These are phyloP conservation scores for Amphiprion ocellaris DNA, from an alignment of 2,113 vertebrate genomes.

Conservation along the genomic window DNA sequence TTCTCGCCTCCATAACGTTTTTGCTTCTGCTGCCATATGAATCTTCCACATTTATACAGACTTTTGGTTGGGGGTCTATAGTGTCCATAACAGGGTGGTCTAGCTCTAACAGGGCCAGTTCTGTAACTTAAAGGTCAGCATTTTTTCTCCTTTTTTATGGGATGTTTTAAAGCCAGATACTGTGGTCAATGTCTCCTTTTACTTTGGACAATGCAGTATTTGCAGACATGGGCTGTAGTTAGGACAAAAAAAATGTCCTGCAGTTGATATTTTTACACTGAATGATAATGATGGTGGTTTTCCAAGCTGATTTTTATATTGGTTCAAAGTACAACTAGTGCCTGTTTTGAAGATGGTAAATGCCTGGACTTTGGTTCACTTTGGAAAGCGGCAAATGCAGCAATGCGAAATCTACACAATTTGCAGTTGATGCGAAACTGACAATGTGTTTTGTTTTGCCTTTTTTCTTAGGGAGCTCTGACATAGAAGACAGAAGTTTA, in stretches of 20 bases:
- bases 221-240: background rate
- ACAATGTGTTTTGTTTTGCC: slow-evolving; percentile 10
- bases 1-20: slow-evolving; percentile 7
- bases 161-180: background rate
- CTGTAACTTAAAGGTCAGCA: slow-evolving; percentile 8
- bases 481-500: slow-evolving; percentile 15
- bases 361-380: slow-evolving; percentile 26
- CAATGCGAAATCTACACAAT: slow-evolving; percentile 52
- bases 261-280: slow-evolving; percentile 11
- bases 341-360: slow-evolving; percentile 18
- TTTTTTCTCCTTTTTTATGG: background rate
- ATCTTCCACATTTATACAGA: background rate
- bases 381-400: slow-evolving; percentile 11
- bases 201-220: slow-evolving; percentile 9
- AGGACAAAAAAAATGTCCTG: background rate
- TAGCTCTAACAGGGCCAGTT: background rate
- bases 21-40: background rate
- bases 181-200: background rate
- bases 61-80: background rate
- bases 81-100: slow-evolving; percentile 19
- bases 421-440: slow-evolving; percentile 59
- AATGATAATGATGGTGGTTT: slow-evolving; percentile 30
- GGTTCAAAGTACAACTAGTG: slow-evolving; percentile 9
- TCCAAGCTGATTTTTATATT: slow-evolving; percentile 36
- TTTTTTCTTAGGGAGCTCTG: background rate